phyloP scores from a whole-genome alignment of 1,140 invertebrate species.

The Cylas formicarius region DNA sequence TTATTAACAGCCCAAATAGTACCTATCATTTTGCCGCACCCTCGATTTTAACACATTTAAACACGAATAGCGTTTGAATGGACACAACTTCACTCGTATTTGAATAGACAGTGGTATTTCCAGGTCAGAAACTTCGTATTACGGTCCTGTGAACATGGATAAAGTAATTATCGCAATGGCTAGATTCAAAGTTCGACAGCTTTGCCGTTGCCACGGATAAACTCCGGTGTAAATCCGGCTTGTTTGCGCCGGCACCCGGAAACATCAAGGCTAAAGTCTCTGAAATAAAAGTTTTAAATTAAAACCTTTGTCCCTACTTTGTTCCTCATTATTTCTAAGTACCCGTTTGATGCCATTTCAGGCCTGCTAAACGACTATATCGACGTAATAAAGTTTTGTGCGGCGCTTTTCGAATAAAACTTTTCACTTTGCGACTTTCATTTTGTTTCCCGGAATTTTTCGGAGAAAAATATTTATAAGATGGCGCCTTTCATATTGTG shows the following conservation, averaged over 20 bases:
- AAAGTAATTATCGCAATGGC: conserved; percentile 16
- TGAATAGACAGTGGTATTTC: too few relatives aligned
- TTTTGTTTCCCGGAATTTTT: too few relatives aligned
- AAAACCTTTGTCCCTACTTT: conserved; percentile 6
- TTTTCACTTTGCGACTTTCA: conserved; percentile 3
- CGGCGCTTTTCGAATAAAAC: too few relatives aligned
- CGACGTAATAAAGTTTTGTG: conserved; percentile 6
- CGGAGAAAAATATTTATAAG: too few relatives aligned
- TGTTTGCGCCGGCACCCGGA: neutral
- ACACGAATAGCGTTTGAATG: too few relatives aligned
- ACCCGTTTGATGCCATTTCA: neutral
- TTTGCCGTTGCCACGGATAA: conserved; percentile 16
- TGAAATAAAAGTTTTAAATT: conserved; percentile 17
- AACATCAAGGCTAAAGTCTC: conserved; percentile 5
- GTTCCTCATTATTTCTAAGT: conserved; percentile 7
- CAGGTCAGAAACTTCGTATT: too few relatives aligned
- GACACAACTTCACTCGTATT: too few relatives aligned
- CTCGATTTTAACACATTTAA: too few relatives aligned
- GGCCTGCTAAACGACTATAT: conserved; percentile 7
- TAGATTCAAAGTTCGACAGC: conserved; percentile 14
- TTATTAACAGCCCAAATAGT: too few relatives aligned
- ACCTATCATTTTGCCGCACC: too few relatives aligned
- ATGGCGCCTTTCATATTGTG: too few relatives aligned
- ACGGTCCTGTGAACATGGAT: too few relatives aligned
- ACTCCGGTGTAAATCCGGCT: conserved; percentile 13